These are phyloP conservation scores for Menura novaehollandiae DNA, from an alignment of 2,113 vertebrate species.

Conservation along the genomic window DNA sequence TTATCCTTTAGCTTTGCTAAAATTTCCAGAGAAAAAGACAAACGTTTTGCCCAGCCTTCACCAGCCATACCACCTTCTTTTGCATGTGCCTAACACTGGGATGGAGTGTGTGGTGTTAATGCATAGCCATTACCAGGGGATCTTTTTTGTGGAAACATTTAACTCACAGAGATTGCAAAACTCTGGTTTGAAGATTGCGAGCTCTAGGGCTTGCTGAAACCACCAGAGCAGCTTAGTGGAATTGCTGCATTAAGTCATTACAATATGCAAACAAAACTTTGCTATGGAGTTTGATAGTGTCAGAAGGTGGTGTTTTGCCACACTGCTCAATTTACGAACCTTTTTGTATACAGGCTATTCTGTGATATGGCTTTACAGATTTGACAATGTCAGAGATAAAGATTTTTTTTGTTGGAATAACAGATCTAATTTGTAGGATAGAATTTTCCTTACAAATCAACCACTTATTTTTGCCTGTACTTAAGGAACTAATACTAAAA, in stretches of 20 bases:
- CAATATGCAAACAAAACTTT: neutral
- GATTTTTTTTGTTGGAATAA: neutral
- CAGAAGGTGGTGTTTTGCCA: neutral
- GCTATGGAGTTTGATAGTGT: neutral
- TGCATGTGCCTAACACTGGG: neutral
- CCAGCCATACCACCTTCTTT: neutral
- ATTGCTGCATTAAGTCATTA: neutral
- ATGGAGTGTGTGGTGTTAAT: accelerated
- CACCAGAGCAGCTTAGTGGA: neutral
- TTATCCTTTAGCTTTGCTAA: neutral
- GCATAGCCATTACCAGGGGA: neutral
- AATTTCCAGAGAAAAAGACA: neutral
- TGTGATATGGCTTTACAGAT: neutral
- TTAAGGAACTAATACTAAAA: neutral
- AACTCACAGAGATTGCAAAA: neutral
- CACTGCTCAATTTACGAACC: neutral
- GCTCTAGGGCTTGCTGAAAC: neutral
- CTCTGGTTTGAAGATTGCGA: neutral
- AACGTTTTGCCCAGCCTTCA: neutral
- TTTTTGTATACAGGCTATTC: neutral
- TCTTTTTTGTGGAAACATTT: neutral
- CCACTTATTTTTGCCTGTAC: neutral
- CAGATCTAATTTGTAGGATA: neutral
- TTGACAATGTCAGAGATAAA: neutral
- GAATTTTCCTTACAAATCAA: neutral